Evolutionary conservation across 1,140 invertebrate genomes (phyloP).

Genomic region (Cepaea nemoralis): DNA sequence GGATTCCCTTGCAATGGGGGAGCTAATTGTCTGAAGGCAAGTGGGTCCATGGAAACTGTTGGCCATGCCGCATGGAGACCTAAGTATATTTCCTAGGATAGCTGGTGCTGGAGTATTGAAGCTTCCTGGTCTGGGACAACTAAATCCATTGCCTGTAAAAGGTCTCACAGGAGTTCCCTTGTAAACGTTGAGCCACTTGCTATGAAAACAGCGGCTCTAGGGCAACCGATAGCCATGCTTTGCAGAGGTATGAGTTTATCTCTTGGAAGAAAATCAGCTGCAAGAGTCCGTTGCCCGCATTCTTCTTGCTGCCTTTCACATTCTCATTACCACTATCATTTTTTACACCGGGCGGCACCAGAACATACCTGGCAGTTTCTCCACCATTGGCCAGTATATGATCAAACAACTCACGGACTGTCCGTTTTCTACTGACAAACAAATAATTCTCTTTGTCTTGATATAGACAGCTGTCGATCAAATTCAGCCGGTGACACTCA

Average conservation of each 20-base stretch:
- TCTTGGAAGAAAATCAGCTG: too few relatives aligned
- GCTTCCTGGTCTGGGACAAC: too few relatives aligned
- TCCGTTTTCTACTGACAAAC: slow-evolving; percentile 73
- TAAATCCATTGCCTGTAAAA: too few relatives aligned
- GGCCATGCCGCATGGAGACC: too few relatives aligned
- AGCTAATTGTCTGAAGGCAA: too few relatives aligned
- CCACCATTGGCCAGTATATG: slow-evolving; percentile 68
- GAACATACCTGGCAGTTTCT: slow-evolving; percentile 69
- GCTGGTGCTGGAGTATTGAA: too few relatives aligned
- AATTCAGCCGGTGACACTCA: slow-evolving; percentile 68
- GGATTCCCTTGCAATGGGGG: too few relatives aligned
- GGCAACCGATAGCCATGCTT: background rate
- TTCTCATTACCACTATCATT: background rate
- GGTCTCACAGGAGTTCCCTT: too few relatives aligned
- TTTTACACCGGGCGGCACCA: slow-evolving; percentile 63
- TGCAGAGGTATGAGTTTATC: background rate
- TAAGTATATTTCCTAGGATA: too few relatives aligned
- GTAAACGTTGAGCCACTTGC: background rate
- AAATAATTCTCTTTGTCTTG: slow-evolving; percentile 71
- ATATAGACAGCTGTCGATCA: slow-evolving; percentile 77
- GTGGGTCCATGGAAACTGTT: too few relatives aligned
- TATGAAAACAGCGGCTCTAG: too few relatives aligned
- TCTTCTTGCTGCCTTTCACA: background rate
- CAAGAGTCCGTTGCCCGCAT: too few relatives aligned
- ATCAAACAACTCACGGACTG: slow-evolving; percentile 62